These are phyloP conservation scores for Scaeva pyrastri DNA, from an alignment of 2,888 invertebrate genomes.

Conservation along the genomic window DNA sequence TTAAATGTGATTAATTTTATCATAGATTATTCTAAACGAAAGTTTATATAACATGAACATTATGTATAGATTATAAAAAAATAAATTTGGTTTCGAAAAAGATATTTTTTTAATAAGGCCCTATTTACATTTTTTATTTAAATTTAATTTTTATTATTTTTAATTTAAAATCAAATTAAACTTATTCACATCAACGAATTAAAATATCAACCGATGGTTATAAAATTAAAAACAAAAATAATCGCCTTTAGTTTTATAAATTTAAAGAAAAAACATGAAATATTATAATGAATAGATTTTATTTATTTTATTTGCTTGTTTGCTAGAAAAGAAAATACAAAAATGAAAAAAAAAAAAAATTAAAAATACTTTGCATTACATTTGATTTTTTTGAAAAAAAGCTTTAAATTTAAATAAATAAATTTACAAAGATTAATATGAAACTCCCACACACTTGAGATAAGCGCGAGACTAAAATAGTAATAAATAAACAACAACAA, in stretches of 20 bases:
- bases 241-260: constrained; percentile 59
- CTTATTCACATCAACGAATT: constrained; percentile 69
- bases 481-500: no score
- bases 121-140: not conserved
- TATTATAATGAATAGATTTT: constrained; percentile 10
- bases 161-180: constrained; percentile 5
- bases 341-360: not conserved
- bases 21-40: no score
- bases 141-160: not conserved
- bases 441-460: constrained; percentile 33
- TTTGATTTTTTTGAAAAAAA: constrained; percentile 44
- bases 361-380: constrained; percentile 27
- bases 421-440: not conserved
- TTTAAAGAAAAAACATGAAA: constrained; percentile 28
- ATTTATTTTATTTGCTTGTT: constrained; percentile 45
- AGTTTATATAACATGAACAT: no score
- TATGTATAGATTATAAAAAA: no score
- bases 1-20: no score
- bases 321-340: constrained; percentile 11
- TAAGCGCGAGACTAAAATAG: constrained; percentile 34
- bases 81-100: not conserved
- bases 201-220: constrained; percentile 71
- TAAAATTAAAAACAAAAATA: constrained; percentile 47
- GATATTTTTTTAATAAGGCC: not conserved
- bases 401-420: constrained; percentile 57